These are phyloP conservation scores for Cyclargus thomasi DNA, from an alignment of 1,140 invertebrate species.

Conservation along the genomic window DNA sequence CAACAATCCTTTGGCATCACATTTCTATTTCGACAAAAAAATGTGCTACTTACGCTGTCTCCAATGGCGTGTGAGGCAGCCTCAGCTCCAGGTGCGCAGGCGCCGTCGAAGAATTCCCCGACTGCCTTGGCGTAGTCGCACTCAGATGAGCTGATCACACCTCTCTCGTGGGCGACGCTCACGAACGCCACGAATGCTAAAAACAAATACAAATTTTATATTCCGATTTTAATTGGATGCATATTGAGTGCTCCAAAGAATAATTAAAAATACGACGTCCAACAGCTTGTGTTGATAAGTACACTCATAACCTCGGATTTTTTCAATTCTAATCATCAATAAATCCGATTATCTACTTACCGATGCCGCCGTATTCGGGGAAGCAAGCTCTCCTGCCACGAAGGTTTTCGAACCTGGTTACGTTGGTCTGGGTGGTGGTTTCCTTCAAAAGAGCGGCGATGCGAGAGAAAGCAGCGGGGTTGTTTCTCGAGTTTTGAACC, in stretches of 20 bases:
- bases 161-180: conserved; percentile 60
- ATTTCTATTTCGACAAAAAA: too few relatives aligned
- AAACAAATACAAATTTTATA: background rate
- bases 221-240: too few relatives aligned
- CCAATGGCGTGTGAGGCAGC: conserved; percentile 62
- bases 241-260: too few relatives aligned
- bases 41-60: conserved; percentile 44
- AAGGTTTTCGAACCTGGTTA: conserved; percentile 77
- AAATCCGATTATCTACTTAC: conserved; percentile 42
- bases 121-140: conserved; percentile 77
- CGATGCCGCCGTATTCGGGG: conserved; percentile 78
- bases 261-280: background rate
- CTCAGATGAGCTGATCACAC: conserved; percentile 55
- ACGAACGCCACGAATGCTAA: conserved; percentile 78
- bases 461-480: conserved; percentile 45
- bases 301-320: background rate
- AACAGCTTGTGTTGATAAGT: background rate
- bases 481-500: conserved; percentile 52
- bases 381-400: conserved; percentile 79
- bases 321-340: too few relatives aligned
- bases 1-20: too few relatives aligned
- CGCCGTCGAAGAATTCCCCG: conserved; percentile 74
- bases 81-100: conserved; percentile 78
- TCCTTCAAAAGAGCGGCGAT: conserved; percentile 78
- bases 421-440: conserved; percentile 44